Conservation (phyloP, 2,888 invertebrate species). For the Leptinotarsa juncta region DNA sequence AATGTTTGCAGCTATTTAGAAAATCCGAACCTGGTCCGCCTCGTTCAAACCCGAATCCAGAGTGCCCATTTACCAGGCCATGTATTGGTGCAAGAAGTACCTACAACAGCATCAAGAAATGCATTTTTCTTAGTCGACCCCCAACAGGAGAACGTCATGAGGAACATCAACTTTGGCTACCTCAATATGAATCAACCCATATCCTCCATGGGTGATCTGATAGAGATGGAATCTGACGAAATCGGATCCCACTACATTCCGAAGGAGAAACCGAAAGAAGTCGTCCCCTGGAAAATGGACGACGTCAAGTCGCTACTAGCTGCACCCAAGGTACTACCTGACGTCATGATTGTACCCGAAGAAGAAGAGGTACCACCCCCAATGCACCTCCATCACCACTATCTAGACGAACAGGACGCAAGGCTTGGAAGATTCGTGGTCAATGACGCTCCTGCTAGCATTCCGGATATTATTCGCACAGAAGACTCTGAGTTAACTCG, state of each 20-base stretch:
- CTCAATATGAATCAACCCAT: conserved; percentile 33
- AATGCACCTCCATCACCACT: not conserved
- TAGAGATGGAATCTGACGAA: conserved; percentile 41
- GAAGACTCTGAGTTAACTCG: conserved; percentile 44
- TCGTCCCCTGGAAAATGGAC: conserved; percentile 37
- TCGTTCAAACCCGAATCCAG: not conserved
- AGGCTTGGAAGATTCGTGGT: conserved; percentile 42
- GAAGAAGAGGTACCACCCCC: not conserved
- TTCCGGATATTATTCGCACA: conserved; percentile 41
- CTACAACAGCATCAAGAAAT: not conserved
- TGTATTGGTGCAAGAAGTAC: not conserved
- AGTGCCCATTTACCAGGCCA: not conserved
- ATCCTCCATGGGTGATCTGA: conserved; percentile 35
- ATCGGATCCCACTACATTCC: conserved; percentile 29
- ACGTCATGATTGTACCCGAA: conserved; percentile 37
- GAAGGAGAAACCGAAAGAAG: not conserved
- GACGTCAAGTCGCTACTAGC: conserved; percentile 33
- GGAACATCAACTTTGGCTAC: conserved; percentile 40
- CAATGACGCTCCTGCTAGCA: conserved; percentile 28
- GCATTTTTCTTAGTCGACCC: conserved; percentile 14
- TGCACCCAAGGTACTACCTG: conserved; percentile 41
- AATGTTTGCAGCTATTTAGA: conserved; percentile 34
- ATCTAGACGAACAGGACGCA: conserved; percentile 36
- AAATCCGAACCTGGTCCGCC: conserved; percentile 32
- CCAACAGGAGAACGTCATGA: conserved; percentile 25